Evolutionary conservation across 2,797 vertebrate genomes (phyloP), one percentile per base, ranked within the genome.

Genomic region (Rhynchotus rufescens): DNA sequence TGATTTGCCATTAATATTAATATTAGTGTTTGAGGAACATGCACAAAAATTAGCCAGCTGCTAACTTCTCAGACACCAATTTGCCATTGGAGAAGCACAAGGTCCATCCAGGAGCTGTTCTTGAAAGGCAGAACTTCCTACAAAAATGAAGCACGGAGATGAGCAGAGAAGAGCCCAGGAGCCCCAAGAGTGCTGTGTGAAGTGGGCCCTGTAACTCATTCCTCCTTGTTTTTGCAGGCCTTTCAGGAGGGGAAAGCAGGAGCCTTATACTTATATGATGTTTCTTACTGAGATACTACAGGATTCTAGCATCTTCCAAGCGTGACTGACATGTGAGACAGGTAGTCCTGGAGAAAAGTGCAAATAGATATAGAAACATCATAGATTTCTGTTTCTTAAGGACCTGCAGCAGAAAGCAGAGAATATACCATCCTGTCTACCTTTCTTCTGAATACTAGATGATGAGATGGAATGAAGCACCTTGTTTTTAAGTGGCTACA

Each of bases 1-100:
- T 98, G 98, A 99, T 99, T 98, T 98, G 97, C 97, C 98, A 99
- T 99, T 98, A 99, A 99, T 99, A 99, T 99, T 36, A 36, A 98
- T 98, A 97, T 98, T 96, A 96, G 32, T 96, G 95, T 96, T 97
- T 98, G 93, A 95, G 95, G 93, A 90, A 60, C 80, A 72, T 32
- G 76, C 64, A 79, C 77, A 93, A 93, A 91, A 89, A 79, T 66
- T 68, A 69, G 84, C 60, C 51, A 42, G 4, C 2, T 9, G 26
- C 56, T 92, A n/a, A n/a, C 60, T 68, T 67, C 74, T 80, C 73
- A 61, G 73, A 61, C 47, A 38, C 51, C 62, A 77, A 45, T 80
- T 81, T 84, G 69, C 72, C 5, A 2, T 56, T 88, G 75, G 51
- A 61, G n/a, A 56, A 76, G 60, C 21, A 56, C 2, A 67, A 84